Evolutionary conservation across 2,797 vertebrate genomes (phyloP).

Genomic region (Acrossocheilus fasciatus): DNA sequence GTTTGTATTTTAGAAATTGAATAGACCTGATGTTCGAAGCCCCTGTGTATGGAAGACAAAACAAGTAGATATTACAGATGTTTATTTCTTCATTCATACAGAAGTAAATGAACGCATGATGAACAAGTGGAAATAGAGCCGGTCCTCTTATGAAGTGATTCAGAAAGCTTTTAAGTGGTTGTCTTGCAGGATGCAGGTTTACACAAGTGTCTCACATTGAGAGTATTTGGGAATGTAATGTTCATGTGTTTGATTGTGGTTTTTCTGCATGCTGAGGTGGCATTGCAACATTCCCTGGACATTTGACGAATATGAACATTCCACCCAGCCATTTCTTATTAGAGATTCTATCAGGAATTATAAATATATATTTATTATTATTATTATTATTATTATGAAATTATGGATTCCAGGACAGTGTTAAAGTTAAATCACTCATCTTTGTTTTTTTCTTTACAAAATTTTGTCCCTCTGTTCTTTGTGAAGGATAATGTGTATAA

Average conservation of each 20-base stretch:
- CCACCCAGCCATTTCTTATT: not conserved
- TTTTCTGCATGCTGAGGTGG: constrained; percentile 31
- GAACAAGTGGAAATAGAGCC: not conserved
- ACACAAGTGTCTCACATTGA: constrained; percentile 81
- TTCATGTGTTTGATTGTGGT: not conserved
- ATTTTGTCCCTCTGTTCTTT: constrained; percentile 76
- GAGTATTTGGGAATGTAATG: constrained; percentile 64
- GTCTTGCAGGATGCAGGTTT: constrained; percentile 52
- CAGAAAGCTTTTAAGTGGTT: constrained; percentile 57
- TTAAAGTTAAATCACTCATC: constrained; percentile 66
- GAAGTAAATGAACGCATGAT: not conserved
- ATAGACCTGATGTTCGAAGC: not conserved
- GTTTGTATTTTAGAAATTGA: not conserved
- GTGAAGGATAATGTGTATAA: constrained; percentile 79
- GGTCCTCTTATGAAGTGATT: constrained; percentile 11
- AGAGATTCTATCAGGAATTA: constrained; percentile 26
- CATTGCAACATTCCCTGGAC: constrained; percentile 20
- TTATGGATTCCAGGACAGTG: constrained; percentile 57
- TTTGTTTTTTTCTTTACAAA: constrained; percentile 70
- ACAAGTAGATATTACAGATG: not conserved
- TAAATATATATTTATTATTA: constrained; percentile 22
- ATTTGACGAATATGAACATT: constrained; percentile 31
- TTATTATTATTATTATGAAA: not conserved
- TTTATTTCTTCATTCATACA: constrained; percentile 5
- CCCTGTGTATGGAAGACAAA: not conserved